Base-by-base conservation (phyloP, 37 sponge, comb jelly and placozoan species). In the Axinella damicornis region DNA sequence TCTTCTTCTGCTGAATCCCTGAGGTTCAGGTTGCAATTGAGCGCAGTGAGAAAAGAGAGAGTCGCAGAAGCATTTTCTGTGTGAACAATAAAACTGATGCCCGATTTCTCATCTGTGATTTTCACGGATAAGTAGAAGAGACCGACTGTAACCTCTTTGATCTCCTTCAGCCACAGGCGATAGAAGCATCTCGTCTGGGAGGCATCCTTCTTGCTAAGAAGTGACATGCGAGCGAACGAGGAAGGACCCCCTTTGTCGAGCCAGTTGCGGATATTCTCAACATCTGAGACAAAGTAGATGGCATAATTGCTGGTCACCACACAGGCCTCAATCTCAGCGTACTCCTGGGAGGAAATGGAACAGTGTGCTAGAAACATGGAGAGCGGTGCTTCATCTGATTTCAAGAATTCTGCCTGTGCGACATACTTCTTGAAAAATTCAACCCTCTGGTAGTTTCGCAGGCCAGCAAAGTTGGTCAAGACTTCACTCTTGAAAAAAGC, bases 221-320 rank as follows among this genome's bases (percentile, higher is more conserved):
- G 78, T 13, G 69, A 84, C 62, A 69, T 73, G 1, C 76, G 74
- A 25, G 66, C 57, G 57, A 84, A 84, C 0, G 90, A 84, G 35
- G 69, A 74, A 1, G 57, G 60, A 2, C 90, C 90, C n/a, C 85
- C 81, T 25, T 34, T 80, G 24, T 79, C 85, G 57, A 84, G 21
- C 90, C 90, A 90, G 18, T 20, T 31, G 0, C 66, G 73, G 19
- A 90, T 84, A 34, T 72, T 63, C 6, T 90, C 76, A 4, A 73
- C 30, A 55, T 84, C 85, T 2, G 90, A 74, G 22, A 90, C 76
- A 0, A 90, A 24, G 65, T 90, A 90, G 32, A 90, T 13, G 25
- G 85, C 90, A 66, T 84, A 84, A 60, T 80, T 84, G 41, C 90
- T 90, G 32, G 41, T 63, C 19, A 84, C 37, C 9, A 90, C 81